Evolutionary conservation across 1,140 invertebrate species (phyloP).

Genomic region (Cotesia vestalis): DNA sequence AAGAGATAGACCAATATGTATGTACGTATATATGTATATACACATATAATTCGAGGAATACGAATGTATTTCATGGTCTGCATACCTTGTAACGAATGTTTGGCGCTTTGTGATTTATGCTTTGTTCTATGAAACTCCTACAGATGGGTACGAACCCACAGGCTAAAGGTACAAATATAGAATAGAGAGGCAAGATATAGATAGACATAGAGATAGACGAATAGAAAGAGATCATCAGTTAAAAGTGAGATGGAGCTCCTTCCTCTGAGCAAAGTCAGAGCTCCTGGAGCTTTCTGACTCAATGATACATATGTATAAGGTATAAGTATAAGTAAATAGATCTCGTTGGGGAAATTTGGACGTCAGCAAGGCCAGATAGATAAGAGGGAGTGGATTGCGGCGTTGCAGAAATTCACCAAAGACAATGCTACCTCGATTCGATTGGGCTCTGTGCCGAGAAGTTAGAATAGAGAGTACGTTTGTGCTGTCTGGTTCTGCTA

Average conservation of each 20-base stretch:
- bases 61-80: conserved; percentile 60
- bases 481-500: neutral
- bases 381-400: too few species aligned
- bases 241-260: neutral
- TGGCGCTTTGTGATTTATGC: conserved; percentile 63
- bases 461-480: neutral
- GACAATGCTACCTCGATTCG: conserved; percentile 10
- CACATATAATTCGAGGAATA: conserved; percentile 20
- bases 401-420: neutral
- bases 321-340: neutral
- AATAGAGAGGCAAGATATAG: conserved; percentile 7
- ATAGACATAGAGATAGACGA: too few species aligned
- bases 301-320: neutral
- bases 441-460: neutral
- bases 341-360: neutral
- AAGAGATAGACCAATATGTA: neutral
- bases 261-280: neutral
- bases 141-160: conserved; percentile 15
- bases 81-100: conserved; percentile 61
- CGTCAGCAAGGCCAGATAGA: neutral
- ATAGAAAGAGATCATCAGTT: neutral
- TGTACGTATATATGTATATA: conserved; percentile 19
- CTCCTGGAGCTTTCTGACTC: neutral
- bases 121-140: conserved; percentile 48
- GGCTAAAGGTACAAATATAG: conserved; percentile 12